These are phyloP conservation scores for Pandemis heparana DNA, from an alignment of 2,888 invertebrate genomes.

Conservation along the genomic window DNA sequence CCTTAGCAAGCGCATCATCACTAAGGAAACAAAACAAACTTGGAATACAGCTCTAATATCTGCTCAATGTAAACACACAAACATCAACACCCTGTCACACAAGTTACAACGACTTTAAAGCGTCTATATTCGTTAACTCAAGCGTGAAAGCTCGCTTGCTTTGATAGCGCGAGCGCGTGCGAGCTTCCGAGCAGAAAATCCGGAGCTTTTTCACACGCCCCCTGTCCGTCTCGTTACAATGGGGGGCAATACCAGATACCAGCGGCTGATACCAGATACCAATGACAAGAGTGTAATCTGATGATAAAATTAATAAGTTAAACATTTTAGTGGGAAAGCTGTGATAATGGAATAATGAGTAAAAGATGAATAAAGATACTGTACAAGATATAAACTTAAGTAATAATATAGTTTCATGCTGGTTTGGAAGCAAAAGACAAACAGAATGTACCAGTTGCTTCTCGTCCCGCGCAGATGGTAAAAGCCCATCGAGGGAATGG, in stretches of 20 bases:
- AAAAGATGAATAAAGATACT: not conserved
- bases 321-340: constrained; percentile 11
- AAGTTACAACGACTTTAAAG: not conserved
- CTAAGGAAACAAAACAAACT: not conserved
- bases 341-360: not conserved
- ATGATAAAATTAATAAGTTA: constrained; percentile 19
- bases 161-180: constrained; percentile 12
- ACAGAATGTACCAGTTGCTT: no score
- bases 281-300: constrained; percentile 9
- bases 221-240: not conserved
- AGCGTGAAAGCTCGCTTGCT: constrained; percentile 17
- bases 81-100: not conserved
- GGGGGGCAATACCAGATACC: constrained; percentile 1
- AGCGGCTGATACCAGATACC: constrained; percentile 8
- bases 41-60: not conserved
- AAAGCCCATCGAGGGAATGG: no score
- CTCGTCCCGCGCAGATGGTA: no score
- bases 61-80: not conserved
- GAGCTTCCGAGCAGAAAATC: constrained; percentile 31
- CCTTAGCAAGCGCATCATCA: not conserved
- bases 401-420: no score
- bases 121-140: not conserved
- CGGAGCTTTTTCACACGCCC: constrained; percentile 35
- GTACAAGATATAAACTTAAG: no score
- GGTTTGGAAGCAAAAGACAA: no score